These are phyloP conservation scores for Macrophya annulata DNA, from an alignment of 2,888 invertebrate genomes.

Conservation along the genomic window DNA sequence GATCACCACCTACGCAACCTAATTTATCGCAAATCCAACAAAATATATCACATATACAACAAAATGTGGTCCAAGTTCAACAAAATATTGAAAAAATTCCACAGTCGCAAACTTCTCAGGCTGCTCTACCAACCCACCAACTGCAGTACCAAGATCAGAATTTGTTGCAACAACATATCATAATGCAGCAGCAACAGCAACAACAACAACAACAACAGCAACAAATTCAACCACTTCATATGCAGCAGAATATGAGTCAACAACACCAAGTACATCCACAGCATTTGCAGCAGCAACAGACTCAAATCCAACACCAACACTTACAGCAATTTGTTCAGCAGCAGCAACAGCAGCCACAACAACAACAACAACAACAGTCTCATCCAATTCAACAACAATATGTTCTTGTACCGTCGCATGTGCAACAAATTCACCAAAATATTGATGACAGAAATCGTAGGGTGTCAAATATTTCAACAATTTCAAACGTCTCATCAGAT, in stretches of 20 bases:
- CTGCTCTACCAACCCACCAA: neutral
- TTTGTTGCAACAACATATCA: constrained; percentile 67
- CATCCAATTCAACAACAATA: constrained; percentile 52
- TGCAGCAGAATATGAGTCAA: constrained; percentile 56
- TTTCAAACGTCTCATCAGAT: constrained; percentile 73
- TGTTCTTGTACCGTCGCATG: constrained; percentile 43
- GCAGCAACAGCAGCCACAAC: constrained; percentile 61
- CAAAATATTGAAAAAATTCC: constrained; percentile 47
- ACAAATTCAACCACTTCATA: constrained; percentile 52
- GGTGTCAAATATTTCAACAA: constrained; percentile 74
- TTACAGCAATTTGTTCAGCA: constrained; percentile 63
- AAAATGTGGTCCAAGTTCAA: constrained; percentile 65
- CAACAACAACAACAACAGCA: constrained; percentile 53
- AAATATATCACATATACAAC: constrained; percentile 64
- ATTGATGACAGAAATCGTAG: constrained; percentile 75
- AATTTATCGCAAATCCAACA: constrained; percentile 57
- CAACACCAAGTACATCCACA: constrained; percentile 56
- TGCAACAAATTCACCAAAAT: constrained; percentile 66
- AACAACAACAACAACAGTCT: constrained; percentile 60
- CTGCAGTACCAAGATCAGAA: constrained; percentile 63
- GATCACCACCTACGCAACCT: constrained; percentile 33
- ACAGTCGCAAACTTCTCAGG: constrained; percentile 19
- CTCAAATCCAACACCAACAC: constrained; percentile 64
- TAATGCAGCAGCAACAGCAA: constrained; percentile 46
- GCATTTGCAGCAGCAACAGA: constrained; percentile 56